Conservation (phyloP, 2,797 vertebrate species). For the Gypaetus barbatus region DNA sequence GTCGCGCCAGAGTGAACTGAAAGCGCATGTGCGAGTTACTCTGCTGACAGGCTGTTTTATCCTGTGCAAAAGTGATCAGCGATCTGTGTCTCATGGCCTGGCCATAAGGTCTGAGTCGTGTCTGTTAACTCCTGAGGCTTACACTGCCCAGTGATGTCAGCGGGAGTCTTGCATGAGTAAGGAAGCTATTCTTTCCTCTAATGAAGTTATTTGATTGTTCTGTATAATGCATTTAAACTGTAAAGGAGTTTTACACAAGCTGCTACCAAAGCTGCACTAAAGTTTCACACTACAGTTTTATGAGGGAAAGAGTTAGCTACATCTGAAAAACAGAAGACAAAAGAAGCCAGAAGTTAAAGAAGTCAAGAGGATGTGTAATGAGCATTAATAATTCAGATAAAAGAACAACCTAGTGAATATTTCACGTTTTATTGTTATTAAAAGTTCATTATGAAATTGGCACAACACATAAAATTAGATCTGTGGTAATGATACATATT, state of each 20-base stretch:
- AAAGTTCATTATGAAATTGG: conserved; percentile 60
- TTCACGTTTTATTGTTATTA: conserved; percentile 56
- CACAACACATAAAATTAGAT: conserved; percentile 63
- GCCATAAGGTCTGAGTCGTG: not conserved
- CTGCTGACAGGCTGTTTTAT: not conserved
- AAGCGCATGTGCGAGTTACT: not conserved
- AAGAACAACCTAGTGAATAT: not conserved
- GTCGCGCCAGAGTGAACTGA: not conserved
- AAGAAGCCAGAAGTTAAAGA: not conserved
- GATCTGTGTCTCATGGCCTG: not conserved
- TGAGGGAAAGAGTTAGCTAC: not conserved
- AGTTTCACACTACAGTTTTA: not conserved
- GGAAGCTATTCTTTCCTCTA: not conserved
- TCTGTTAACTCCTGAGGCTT: not conserved
- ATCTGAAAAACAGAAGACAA: not conserved
- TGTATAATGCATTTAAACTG: not conserved
- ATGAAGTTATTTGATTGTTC: not conserved
- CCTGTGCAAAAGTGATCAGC: not conserved
- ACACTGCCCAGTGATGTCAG: not conserved
- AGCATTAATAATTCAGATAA: conserved; percentile 6
- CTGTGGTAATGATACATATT: conserved; percentile 12
- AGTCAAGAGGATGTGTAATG: not conserved
- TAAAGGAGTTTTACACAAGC: not conserved
- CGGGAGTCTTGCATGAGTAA: not conserved
- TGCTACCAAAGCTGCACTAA: not conserved